Conservation (phyloP, 1,140 invertebrate species). For the Sycophila sp. region DNA sequence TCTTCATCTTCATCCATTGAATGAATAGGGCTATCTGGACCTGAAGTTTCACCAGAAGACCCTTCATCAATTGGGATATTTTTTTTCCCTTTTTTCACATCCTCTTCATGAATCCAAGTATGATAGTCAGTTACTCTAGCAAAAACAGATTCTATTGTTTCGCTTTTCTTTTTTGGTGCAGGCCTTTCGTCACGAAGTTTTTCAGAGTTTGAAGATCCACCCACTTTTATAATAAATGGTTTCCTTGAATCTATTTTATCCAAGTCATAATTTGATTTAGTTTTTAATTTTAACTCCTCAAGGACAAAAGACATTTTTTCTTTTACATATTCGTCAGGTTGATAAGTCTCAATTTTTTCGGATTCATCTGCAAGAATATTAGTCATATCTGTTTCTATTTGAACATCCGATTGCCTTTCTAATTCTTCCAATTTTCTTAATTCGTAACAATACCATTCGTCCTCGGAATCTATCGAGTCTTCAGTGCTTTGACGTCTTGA, state of each 20-base stretch:
- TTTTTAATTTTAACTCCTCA: slow-evolving; percentile 76
- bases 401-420: slow-evolving; percentile 78
- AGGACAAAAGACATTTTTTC: slow-evolving; percentile 82
- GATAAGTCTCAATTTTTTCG: slow-evolving; percentile 67
- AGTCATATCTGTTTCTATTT: slow-evolving; percentile 70
- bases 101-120: slow-evolving; percentile 61
- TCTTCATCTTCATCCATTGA: slow-evolving; percentile 78
- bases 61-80: slow-evolving; percentile 60
- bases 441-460: slow-evolving; percentile 93
- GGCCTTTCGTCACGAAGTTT: neutral
- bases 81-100: slow-evolving; percentile 65
- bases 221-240: neutral
- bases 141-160: slow-evolving; percentile 59
- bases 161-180: slow-evolving; percentile 44
- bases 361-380: slow-evolving; percentile 70
- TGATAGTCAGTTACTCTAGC: slow-evolving; percentile 67
- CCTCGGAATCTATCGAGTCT: slow-evolving; percentile 92
- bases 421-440: slow-evolving; percentile 86
- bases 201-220: slow-evolving; percentile 40
- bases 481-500: slow-evolving; percentile 90
- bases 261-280: slow-evolving; percentile 59
- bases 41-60: slow-evolving; percentile 86
- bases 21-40: slow-evolving; percentile 82
- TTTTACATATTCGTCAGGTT: slow-evolving; percentile 77
- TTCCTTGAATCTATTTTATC: slow-evolving; percentile 41